Base-by-base conservation (phyloP, 1,140 invertebrate species). In the Chymomyza costata region DNA sequence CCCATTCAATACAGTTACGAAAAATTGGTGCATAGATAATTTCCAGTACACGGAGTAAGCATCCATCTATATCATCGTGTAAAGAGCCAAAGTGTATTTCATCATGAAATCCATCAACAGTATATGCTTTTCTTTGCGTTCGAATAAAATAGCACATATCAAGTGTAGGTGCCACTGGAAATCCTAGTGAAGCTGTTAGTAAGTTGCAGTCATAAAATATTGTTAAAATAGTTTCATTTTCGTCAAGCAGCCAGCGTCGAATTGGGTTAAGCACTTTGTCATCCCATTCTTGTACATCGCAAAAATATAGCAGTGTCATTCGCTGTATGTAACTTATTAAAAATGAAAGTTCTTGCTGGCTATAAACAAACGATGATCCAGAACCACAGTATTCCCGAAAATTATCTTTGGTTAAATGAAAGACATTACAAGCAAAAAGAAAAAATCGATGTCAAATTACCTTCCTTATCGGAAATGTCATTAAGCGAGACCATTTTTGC, bases 111-210 rank as follows among this genome's bases (percentile, higher is more conserved):
- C 88, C 89, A 7, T 90, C 87, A 0, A 86, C 65, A 1, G 87
- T 88, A 41, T 92, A 89, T 0, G 89, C 85, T 52, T 88, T 86
- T 49, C 88, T 85, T 0, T 88, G 86, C 39, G 87, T 65, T 37
- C 91, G 87, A 14, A 91, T 63, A 62, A 93, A 93, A 62, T 93
- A 93, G 1, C 86, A 90, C 3, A 92, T 74, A 67, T 92, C 89
- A 30, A 88, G 83, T 0, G 92, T 86, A 0, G 89, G 88, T 0
- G 78, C 57, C 1, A 85, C 46, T 0, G 89, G 92, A 54, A 90
- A 89, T 25, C 86, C 88, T 1, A 88, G 66, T 10, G 71, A 74
- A 0, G 87, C 87, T 17, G 71, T 87, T 0, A 93, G 83, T 17
- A 58, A 85, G 30, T 88, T 84, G 3, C 88, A 84, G 46, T 88